Percentiles rank a stretch among this genome's conserved stretches.
phyloP scores from a whole-genome alignment of 2,888 invertebrate genomes.

The Chloroclysta siterata region DNA sequence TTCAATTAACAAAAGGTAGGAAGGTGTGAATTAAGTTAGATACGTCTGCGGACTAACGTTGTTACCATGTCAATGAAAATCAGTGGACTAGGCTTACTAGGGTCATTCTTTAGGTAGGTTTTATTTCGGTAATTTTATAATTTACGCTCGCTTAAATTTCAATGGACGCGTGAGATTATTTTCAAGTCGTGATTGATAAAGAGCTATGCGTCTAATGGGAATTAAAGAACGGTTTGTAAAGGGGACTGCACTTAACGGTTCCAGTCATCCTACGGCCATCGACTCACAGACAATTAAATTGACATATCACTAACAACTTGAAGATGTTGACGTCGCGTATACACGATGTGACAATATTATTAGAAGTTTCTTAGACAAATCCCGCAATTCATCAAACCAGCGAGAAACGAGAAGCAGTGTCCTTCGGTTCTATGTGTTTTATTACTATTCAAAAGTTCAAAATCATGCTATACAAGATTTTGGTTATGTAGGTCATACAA shows the following conservation, averaged over 20 bases:
- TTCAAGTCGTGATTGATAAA: conserved; percentile 29
- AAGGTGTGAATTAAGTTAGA: conserved; percentile 52
- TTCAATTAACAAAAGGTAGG: conserved; percentile 26
- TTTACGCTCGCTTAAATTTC: conserved; percentile 27
- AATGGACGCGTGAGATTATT: conserved; percentile 30
- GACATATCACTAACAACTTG: conserved; percentile 47
- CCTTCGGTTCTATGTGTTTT: background rate
- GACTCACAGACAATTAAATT: conserved; percentile 74
- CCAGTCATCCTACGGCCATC: conserved; percentile 66
- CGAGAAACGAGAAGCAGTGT: background rate
- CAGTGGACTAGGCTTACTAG: background rate
- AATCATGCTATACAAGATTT: background rate
- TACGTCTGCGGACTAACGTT: conserved; percentile 42
- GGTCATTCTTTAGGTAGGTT: conserved; percentile 1
- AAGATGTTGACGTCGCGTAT: conserved; percentile 25
- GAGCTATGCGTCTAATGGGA: conserved; percentile 36
- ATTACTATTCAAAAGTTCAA: background rate
- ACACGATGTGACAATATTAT: conserved; percentile 6
- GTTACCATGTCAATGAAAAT: conserved; percentile 35
- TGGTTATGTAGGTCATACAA: conserved; percentile 11
- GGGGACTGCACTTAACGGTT: conserved; percentile 57
- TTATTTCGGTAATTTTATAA: conserved; percentile 9
- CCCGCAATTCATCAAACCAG: too few relatives aligned
- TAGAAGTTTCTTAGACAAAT: background rate
- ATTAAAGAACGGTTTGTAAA: conserved; percentile 40